phyloP scores from a whole-genome alignment of 2,888 invertebrate species.

The Eupithecia vulgata region DNA sequence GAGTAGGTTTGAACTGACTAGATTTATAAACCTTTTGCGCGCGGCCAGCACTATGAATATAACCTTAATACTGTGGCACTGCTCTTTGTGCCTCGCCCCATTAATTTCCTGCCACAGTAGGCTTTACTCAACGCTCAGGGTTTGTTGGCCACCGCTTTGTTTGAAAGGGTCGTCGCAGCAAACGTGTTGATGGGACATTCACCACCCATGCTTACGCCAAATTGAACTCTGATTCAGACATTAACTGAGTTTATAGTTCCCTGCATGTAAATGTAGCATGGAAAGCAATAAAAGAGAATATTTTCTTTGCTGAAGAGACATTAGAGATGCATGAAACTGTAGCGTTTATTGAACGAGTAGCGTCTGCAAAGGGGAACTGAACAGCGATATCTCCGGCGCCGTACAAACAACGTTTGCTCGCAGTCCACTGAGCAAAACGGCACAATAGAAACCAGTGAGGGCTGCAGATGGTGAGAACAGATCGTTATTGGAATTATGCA shows the following conservation, averaged over 20 bases:
- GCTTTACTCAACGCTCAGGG: slow-evolving; percentile 50
- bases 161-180: slow-evolving; percentile 32
- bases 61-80: slow-evolving; percentile 51
- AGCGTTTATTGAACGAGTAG: background rate
- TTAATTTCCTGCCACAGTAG: slow-evolving; percentile 48
- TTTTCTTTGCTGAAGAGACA: background rate
- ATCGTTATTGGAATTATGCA: slow-evolving; percentile 36
- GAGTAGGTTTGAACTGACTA: background rate
- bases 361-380: slow-evolving; percentile 16
- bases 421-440: slow-evolving; percentile 29
- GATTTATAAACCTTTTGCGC: background rate
- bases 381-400: slow-evolving; percentile 16
- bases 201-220: slow-evolving; percentile 19
- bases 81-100: slow-evolving; percentile 59
- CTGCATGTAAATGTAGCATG: background rate
- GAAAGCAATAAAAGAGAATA: background rate
- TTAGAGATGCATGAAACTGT: background rate
- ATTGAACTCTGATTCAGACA: slow-evolving; percentile 17
- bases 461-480: slow-evolving; percentile 29
- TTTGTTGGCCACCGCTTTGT: slow-evolving; percentile 40
- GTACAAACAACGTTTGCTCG: slow-evolving; percentile 23
- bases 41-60: background rate
- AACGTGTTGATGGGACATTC: slow-evolving; percentile 38
- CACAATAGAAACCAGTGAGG: slow-evolving; percentile 32
- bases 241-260: slow-evolving; percentile 19